phyloP scores from a whole-genome alignment of 1,140 invertebrate genomes.

The Eciton burchellii region DNA sequence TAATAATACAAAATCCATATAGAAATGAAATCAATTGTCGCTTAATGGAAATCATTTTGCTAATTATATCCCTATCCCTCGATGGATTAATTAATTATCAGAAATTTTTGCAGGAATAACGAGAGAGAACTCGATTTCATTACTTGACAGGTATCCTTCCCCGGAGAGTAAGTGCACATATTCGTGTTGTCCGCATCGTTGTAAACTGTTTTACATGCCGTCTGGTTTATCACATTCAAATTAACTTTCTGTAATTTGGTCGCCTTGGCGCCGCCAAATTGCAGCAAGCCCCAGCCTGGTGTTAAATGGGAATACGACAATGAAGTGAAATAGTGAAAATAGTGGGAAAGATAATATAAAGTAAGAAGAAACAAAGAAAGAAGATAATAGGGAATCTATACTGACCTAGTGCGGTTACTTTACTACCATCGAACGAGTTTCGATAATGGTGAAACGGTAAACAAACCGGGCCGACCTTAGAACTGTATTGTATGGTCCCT shows the following conservation, averaged over 20 bases:
- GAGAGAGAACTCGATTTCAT: neutral
- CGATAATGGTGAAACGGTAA: constrained; percentile 87
- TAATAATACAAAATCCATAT: too few species aligned
- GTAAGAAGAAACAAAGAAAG: neutral
- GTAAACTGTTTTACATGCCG: neutral
- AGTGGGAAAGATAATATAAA: neutral
- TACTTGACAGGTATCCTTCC: constrained; percentile 78
- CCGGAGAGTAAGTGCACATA: constrained; percentile 87
- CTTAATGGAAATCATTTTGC: too few species aligned
- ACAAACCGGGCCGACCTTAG: constrained; percentile 88
- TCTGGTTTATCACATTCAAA: constrained; percentile 85
- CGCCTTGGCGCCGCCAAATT: constrained; percentile 86
- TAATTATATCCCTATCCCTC: too few species aligned
- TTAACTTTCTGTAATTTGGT: constrained; percentile 86
- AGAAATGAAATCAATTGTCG: too few species aligned
- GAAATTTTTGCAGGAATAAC: neutral
- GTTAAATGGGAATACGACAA: neutral
- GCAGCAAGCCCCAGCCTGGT: constrained; percentile 88
- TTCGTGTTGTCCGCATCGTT: constrained; percentile 82
- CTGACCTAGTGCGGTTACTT: constrained; percentile 86
- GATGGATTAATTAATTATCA: neutral
- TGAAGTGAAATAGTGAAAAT: neutral
- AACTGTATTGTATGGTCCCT: constrained; percentile 84
- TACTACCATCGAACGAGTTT: constrained; percentile 82
- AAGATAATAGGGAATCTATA: constrained; percentile 17